These are phyloP conservation scores for Sardina pilchardus DNA, from an alignment of 2,113 vertebrate species.

Conservation along the genomic window DNA sequence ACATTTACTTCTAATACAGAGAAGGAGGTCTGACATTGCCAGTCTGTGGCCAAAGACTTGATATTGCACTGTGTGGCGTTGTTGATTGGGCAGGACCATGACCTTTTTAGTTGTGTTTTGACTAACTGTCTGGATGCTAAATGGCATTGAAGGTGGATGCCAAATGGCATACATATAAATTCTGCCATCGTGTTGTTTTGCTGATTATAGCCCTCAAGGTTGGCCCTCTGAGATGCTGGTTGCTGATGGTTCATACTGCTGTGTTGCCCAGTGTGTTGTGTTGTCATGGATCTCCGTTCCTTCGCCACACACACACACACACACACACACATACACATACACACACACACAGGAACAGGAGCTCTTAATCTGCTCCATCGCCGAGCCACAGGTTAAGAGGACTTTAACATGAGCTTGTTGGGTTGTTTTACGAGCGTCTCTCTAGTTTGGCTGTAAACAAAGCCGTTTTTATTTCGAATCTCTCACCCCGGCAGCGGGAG, in stretches of 20 bases:
- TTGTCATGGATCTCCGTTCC: background rate
- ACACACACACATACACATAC: background rate
- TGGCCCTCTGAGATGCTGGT: too few species aligned
- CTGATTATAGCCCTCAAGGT: background rate
- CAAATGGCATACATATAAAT: too few species aligned
- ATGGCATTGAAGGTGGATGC: too few species aligned
- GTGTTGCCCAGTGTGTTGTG: background rate
- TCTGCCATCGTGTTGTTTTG: background rate
- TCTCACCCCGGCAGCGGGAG: background rate
- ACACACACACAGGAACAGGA: background rate
- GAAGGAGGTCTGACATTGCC: too few species aligned
- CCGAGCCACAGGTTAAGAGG: constrained; percentile 4
- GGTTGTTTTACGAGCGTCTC: background rate
- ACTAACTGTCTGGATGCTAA: too few species aligned
- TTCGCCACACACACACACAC: background rate
- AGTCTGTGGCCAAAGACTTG: too few species aligned
- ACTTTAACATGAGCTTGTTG: constrained; percentile 11
- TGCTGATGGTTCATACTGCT: background rate
- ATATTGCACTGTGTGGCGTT: too few species aligned
- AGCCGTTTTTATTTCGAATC: background rate
- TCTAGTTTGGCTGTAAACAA: constrained; percentile 4
- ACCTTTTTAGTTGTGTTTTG: too few species aligned
- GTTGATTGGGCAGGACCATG: too few species aligned
- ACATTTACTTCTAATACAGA: too few species aligned
- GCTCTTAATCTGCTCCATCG: background rate